Percentiles rank a stretch among this genome's conserved stretches.
Conservation (phyloP, 2,888 invertebrate species). For the Lepas anatifera region DNA sequence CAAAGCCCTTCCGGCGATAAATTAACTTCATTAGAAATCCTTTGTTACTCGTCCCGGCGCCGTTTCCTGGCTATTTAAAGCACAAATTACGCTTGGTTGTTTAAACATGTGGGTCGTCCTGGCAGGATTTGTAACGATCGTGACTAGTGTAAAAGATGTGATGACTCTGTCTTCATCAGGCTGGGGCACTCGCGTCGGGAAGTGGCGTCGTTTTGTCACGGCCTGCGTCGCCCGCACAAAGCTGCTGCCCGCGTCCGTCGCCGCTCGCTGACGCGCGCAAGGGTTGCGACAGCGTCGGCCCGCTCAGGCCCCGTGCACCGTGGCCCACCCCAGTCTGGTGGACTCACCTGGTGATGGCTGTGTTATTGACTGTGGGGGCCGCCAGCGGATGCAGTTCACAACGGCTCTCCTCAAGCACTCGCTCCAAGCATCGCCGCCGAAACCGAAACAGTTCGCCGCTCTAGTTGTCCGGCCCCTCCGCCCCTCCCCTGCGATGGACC, state of each 20-base stretch:
- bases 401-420: too few relatives aligned
- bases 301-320: too few relatives aligned
- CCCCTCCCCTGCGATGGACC: too few relatives aligned
- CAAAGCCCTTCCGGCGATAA: slow-evolving; percentile 7
- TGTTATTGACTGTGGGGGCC: too few relatives aligned
- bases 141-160: background rate
- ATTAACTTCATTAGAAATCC: slow-evolving; percentile 7
- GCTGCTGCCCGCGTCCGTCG: background rate
- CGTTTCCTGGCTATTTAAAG: slow-evolving; percentile 8
- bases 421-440: too few relatives aligned
- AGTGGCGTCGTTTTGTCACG: background rate
- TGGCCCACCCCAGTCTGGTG: too few relatives aligned
- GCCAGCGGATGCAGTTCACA: too few relatives aligned
- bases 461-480: too few relatives aligned
- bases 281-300: too few relatives aligned
- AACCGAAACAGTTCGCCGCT: too few relatives aligned
- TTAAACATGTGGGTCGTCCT: background rate
- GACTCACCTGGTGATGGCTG: too few relatives aligned
- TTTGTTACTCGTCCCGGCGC: background rate
- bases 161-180: background rate
- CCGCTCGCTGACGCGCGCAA: too few relatives aligned
- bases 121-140: background rate
- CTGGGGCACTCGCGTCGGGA: background rate
- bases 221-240: background rate
- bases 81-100: background rate